Conservation (phyloP, 2,888 invertebrate genomes). For the Selenia dentaria region DNA sequence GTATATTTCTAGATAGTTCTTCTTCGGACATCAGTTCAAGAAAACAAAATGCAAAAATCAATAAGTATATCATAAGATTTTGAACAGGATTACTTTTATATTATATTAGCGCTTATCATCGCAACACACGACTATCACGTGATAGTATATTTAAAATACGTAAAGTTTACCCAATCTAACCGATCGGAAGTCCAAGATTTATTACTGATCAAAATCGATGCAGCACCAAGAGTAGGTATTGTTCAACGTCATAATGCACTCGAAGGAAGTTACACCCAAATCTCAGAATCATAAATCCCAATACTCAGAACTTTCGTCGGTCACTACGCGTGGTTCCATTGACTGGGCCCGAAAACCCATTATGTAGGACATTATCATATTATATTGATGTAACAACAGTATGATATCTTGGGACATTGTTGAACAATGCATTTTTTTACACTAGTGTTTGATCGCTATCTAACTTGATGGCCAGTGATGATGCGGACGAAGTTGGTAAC, state of each 20-base stretch:
- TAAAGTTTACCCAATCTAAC: too few relatives aligned
- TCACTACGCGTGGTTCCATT: conserved; percentile 70
- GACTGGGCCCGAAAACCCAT: conserved; percentile 76
- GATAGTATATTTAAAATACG: too few relatives aligned
- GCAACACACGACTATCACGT: too few relatives aligned
- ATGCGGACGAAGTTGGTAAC: too few relatives aligned
- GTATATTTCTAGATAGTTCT: too few relatives aligned
- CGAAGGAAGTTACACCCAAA: conserved; percentile 69
- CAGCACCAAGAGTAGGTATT: conserved; percentile 20
- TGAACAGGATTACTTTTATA: too few relatives aligned
- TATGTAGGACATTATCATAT: conserved; percentile 71
- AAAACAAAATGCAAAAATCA: too few relatives aligned
- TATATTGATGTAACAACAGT: conserved; percentile 20
- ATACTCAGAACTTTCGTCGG: conserved; percentile 70
- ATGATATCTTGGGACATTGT: background rate
- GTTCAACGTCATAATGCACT: conserved; percentile 38
- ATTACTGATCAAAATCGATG: conserved; percentile 15
- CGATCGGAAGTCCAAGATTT: conserved; percentile 16
- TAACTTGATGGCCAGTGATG: too few relatives aligned
- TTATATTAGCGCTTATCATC: too few relatives aligned
- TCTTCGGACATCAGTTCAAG: too few relatives aligned
- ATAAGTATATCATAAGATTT: too few relatives aligned
- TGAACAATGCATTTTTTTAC: background rate
- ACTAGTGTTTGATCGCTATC: too few relatives aligned
- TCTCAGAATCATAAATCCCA: conserved; percentile 64